A percentile compares a stretch with the other conserved stretches of the same genome.
phyloP scores from a whole-genome alignment of 2,113 vertebrate species.

The Scartelaos histophorus region DNA sequence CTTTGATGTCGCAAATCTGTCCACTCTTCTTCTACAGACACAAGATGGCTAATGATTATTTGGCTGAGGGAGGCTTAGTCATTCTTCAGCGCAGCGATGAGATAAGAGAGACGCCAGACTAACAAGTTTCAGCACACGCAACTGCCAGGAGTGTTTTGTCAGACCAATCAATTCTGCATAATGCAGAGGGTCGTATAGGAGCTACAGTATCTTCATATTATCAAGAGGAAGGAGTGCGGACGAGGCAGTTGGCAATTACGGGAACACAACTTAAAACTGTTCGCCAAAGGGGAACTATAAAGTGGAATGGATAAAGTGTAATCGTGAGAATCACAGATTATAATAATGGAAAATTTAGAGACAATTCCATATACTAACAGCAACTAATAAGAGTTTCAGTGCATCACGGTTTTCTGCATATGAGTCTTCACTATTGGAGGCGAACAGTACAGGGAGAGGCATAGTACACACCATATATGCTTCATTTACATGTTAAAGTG shows the following conservation, averaged over 20 bases:
- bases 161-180: slow-evolving; percentile 4
- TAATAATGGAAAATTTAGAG: neutral
- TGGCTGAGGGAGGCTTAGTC: slow-evolving; percentile 54
- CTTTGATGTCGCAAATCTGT: slow-evolving; percentile 70
- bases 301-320: neutral
- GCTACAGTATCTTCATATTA: neutral
- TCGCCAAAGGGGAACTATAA: neutral
- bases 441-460: no score
- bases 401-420: no score
- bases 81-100: slow-evolving; percentile 39
- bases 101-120: slow-evolving; percentile 49
- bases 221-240: neutral
- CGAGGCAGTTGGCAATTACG: neutral
- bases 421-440: no score
- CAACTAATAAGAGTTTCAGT: neutral
- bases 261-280: neutral
- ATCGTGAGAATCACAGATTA: neutral
- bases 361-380: no score
- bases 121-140: slow-evolving; percentile 47
- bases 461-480: neutral
- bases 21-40: slow-evolving; percentile 59
- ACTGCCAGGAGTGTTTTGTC: slow-evolving; percentile 17
- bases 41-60: slow-evolving; percentile 70
- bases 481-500: neutral
- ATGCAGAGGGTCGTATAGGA: neutral